Conservation (phyloP, 2,113 vertebrate genomes). For the Stigmatopora argus region DNA sequence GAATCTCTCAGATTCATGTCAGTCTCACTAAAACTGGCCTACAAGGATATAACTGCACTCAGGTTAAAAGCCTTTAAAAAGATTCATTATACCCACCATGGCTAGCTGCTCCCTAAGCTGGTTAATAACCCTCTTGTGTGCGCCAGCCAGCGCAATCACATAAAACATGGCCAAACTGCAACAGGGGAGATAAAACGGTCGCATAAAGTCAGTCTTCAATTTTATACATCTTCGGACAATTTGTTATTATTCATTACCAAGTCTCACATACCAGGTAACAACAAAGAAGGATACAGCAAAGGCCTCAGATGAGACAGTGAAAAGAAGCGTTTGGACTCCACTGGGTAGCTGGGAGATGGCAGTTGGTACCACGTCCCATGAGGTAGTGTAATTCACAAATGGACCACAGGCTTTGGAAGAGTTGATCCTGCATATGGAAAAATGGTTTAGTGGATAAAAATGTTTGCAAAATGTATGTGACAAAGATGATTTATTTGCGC, state of each 20-base stretch:
- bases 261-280: slow-evolving; percentile 74
- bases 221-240: not conserved
- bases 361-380: slow-evolving; percentile 78
- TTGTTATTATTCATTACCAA: slow-evolving; percentile 32
- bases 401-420: slow-evolving; percentile 88
- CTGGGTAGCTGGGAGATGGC: slow-evolving; percentile 65
- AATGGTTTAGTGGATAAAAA: not conserved
- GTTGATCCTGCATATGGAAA: slow-evolving; percentile 75
- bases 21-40: not conserved
- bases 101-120: slow-evolving; percentile 85
- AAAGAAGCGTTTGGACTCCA: slow-evolving; percentile 60
- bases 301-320: slow-evolving; percentile 78
- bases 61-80: not conserved
- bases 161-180: slow-evolving; percentile 90
- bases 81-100: slow-evolving; percentile 73
- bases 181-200: not conserved
- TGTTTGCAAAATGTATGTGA: not conserved
- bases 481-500: not conserved
- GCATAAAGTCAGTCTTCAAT: not conserved
- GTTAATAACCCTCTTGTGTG: slow-evolving; percentile 81
- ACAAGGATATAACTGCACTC: not conserved
- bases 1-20: not conserved
- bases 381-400: slow-evolving; percentile 77
- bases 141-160: slow-evolving; percentile 84
- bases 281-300: slow-evolving; percentile 89